These are phyloP conservation scores for Indicator indicator DNA, from an alignment of 2,113 vertebrate species.

Conservation along the genomic window DNA sequence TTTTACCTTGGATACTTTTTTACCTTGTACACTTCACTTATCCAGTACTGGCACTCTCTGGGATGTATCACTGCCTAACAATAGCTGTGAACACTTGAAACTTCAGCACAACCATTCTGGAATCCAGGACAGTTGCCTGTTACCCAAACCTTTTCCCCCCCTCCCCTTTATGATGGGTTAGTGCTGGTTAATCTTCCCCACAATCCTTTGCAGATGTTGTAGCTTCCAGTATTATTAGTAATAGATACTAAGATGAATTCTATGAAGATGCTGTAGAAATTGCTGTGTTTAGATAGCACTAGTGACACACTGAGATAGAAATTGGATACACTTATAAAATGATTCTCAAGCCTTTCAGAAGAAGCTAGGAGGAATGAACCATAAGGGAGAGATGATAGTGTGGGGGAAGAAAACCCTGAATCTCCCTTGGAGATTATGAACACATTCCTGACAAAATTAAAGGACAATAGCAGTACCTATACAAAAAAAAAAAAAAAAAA, in stretches of 20 bases:
- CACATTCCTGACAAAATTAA: background rate
- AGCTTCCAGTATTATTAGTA: background rate
- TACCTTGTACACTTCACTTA: background rate
- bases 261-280: background rate
- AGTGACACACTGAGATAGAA: accelerated
- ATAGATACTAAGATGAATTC: background rate
- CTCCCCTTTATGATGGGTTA: background rate
- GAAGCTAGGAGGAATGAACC: background rate
- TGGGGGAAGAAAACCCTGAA: background rate
- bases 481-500: background rate
- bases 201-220: background rate
- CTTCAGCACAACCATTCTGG: background rate
- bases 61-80: background rate
- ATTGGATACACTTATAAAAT: background rate
- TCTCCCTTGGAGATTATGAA: background rate
- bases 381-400: accelerated
- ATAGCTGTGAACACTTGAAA: background rate
- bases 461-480: background rate
- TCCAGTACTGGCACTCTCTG: background rate
- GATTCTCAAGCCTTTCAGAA: background rate
- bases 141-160: background rate
- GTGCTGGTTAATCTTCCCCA: background rate
- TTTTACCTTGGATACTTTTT: background rate
- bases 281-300: background rate
- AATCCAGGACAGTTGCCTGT: background rate